Evolutionary conservation across 2,113 vertebrate genomes (phyloP).

Genomic region (Brachyhypopomus gauderio): DNA sequence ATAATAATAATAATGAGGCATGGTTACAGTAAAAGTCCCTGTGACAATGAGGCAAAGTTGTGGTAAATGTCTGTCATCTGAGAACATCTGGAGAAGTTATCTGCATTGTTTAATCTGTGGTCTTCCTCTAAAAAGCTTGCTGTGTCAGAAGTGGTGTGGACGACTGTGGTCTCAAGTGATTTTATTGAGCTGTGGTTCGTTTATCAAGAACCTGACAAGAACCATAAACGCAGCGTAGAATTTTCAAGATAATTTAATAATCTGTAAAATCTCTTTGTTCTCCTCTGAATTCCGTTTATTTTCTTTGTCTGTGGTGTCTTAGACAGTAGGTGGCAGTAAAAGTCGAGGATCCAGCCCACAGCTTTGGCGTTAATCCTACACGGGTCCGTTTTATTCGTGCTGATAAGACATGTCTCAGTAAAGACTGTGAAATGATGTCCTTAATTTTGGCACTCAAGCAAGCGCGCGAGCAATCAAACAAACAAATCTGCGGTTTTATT

Average conservation of each 20-base stretch:
- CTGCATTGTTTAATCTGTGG: too few relatives aligned
- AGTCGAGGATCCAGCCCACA: neutral
- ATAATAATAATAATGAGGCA: too few relatives aligned
- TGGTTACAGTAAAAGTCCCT: too few relatives aligned
- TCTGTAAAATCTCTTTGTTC: neutral
- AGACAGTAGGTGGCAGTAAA: conserved; percentile 58
- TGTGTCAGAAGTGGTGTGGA: too few relatives aligned
- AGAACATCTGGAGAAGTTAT: too few relatives aligned
- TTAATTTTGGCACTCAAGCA: conserved; percentile 28
- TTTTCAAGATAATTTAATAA: conserved; percentile 1
- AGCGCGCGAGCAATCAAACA: conserved; percentile 7
- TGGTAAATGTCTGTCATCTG: too few relatives aligned
- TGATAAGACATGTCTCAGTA: conserved; percentile 39
- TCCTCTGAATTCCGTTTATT: neutral
- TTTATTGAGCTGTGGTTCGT: neutral
- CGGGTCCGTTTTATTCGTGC: conserved; percentile 36
- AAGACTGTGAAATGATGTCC: conserved; percentile 42
- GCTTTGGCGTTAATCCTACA: conserved; percentile 23
- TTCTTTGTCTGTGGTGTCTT: neutral
- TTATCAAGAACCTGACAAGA: neutral
- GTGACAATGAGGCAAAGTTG: too few relatives aligned
- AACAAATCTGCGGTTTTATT: conserved; percentile 42
- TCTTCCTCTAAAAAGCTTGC: too few relatives aligned
- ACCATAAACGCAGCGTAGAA: neutral
- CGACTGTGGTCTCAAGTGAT: neutral